These are phyloP conservation scores for Semotilus atromaculatus DNA, from an alignment of 2,797 vertebrate genomes.

Conservation along the genomic window DNA sequence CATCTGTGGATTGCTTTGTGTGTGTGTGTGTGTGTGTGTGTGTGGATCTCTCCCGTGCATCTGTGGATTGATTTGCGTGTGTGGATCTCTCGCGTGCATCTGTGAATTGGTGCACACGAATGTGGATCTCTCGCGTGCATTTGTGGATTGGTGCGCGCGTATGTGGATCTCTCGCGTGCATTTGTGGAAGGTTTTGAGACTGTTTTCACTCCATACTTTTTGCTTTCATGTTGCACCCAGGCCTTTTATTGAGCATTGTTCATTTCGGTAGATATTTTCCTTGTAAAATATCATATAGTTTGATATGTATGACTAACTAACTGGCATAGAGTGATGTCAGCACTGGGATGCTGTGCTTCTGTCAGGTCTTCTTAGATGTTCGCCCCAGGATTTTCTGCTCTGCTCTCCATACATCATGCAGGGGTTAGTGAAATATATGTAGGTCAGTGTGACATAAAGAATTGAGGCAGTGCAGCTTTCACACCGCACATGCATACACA, in stretches of 20 bases:
- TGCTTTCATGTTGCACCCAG: constrained; percentile 11
- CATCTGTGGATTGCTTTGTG: no score
- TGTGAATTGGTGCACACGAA: no score
- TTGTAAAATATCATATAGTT: neutral
- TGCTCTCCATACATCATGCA: constrained; percentile 29
- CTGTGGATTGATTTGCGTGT: no score
- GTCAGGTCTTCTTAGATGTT: constrained; percentile 30
- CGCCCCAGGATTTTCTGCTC: constrained; percentile 17
- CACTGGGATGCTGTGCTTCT: constrained; percentile 21
- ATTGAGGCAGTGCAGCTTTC: constrained; percentile 52
- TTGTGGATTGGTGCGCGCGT: no score
- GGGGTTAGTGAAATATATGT: constrained; percentile 59
- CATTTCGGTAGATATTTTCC: neutral
- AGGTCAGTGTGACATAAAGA: constrained; percentile 65
- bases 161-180: no score
- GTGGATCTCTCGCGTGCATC: no score
- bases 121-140: no score
- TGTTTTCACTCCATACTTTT: no score
- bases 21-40: no score
- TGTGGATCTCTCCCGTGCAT: no score
- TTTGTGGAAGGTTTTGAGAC: no score
- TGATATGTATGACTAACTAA: neutral
- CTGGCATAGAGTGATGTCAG: neutral
- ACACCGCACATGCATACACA: constrained; percentile 44
- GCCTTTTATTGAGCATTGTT: neutral